A percentile compares a stretch with the other conserved stretches of the same genome.
Conservation (phyloP, 2,797 vertebrate species). For the Pteronotus mesoamericanus region DNA sequence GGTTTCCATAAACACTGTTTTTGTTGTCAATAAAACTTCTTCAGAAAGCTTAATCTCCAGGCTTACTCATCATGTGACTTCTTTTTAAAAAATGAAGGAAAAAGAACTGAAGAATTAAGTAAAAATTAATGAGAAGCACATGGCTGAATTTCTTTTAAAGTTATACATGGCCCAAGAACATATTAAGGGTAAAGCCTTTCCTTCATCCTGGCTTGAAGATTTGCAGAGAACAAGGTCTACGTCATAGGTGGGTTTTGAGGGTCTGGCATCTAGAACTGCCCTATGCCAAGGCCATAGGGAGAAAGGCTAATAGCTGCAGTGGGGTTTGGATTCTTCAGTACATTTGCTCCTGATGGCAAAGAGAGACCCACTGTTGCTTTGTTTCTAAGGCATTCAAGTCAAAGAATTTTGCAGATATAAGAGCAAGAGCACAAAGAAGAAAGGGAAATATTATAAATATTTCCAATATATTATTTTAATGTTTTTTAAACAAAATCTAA, state of each 20-base stretch:
- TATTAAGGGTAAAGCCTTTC: neutral
- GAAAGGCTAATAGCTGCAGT: neutral
- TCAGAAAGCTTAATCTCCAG: conserved; percentile 2
- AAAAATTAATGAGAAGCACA: conserved; percentile 64
- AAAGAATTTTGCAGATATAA: neutral
- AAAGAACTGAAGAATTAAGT: conserved; percentile 51
- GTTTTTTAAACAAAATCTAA: neutral
- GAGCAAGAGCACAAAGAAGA: neutral
- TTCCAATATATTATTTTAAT: neutral
- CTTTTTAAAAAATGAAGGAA: neutral
- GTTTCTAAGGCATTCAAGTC: neutral
- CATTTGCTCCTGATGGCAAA: neutral
- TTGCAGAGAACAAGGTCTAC: neutral
- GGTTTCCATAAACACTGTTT: neutral
- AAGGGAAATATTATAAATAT: neutral
- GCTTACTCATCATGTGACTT: neutral
- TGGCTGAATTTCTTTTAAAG: conserved; percentile 36
- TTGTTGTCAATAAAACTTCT: conserved; percentile 12
- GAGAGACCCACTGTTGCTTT: neutral
- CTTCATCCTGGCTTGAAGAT: neutral
- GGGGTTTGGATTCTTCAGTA: neutral
- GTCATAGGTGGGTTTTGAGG: neutral
- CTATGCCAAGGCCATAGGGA: neutral
- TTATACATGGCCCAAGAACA: conserved; percentile 14
- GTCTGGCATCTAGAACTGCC: neutral